Evolutionary conservation across 2,797 vertebrate genomes (phyloP).

Genomic region (Sitta carolinensis): DNA sequence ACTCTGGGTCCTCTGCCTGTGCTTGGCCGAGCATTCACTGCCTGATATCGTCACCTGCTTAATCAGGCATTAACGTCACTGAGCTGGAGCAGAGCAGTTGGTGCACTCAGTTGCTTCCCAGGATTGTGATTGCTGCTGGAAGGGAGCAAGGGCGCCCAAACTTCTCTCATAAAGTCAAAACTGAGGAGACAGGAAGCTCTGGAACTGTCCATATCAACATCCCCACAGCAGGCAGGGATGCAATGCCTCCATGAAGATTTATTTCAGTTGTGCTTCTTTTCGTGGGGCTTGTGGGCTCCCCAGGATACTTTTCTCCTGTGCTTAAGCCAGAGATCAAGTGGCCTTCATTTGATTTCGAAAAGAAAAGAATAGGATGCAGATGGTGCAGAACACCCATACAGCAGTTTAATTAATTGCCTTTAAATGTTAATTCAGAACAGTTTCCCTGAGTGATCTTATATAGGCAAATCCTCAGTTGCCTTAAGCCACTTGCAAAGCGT

Average conservation of each 20-base stretch:
- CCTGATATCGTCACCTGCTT: not conserved
- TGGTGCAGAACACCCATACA: not conserved
- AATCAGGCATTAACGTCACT: not conserved
- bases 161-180: not conserved
- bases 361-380: not conserved
- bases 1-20: accelerated
- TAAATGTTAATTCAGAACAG: constrained; percentile 14
- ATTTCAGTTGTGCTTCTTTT: not conserved
- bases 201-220: not conserved
- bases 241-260: not conserved
- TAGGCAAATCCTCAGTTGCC: not conserved
- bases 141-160: not conserved
- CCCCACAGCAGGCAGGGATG: not conserved
- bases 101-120: accelerated
- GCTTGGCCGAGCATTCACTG: not conserved
- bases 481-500: not conserved
- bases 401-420: constrained; percentile 30
- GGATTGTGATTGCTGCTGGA: not conserved
- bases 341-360: not conserved
- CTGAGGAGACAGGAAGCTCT: not conserved
- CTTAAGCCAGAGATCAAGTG: not conserved
- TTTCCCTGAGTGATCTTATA: constrained; percentile 3
- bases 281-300: not conserved
- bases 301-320: not conserved
- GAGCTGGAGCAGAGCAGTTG: not conserved